Evolutionary conservation across 2,797 vertebrate species (phyloP).

Genomic region (Alcedo quadribrachys): DNA sequence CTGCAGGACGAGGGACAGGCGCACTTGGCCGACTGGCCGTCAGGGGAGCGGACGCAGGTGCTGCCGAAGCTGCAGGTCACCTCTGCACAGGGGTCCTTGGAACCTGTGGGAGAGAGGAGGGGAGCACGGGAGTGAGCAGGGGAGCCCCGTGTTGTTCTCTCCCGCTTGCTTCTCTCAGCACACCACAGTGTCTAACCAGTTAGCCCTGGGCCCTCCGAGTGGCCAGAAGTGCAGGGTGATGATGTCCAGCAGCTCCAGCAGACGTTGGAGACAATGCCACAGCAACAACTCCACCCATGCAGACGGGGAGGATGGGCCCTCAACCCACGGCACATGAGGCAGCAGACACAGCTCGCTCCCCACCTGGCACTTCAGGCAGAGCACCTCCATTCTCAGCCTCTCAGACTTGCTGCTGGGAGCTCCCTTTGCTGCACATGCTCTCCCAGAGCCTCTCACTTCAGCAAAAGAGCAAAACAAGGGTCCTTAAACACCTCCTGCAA

Average conservation of each 20-base stretch:
- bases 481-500: not conserved
- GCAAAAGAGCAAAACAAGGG: not conserved
- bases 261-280: fast-evolving
- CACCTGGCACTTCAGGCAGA: not conserved
- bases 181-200: fast-evolving
- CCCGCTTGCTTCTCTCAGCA: fast-evolving
- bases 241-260: fast-evolving
- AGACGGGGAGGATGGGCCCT: not conserved
- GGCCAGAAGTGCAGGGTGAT: fast-evolving
- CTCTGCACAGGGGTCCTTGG: conserved; percentile 90
- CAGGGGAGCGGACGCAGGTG: conserved; percentile 88
- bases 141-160: fast-evolving
- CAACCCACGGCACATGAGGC: fast-evolving
- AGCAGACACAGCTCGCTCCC: not conserved
- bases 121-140: fast-evolving
- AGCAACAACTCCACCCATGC: fast-evolving
- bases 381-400: not conserved
- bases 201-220: fast-evolving
- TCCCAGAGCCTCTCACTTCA: not conserved
- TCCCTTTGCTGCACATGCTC: not conserved
- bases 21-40: conserved; percentile 88
- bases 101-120: conserved; percentile 71
- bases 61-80: conserved; percentile 94
- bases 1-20: conserved; percentile 88
- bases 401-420: not conserved